Evolutionary conservation across 2,888 invertebrate species (phyloP), one percentile per base, ranked within the genome.

Genomic region (Chrysomela aeneicollis): DNA sequence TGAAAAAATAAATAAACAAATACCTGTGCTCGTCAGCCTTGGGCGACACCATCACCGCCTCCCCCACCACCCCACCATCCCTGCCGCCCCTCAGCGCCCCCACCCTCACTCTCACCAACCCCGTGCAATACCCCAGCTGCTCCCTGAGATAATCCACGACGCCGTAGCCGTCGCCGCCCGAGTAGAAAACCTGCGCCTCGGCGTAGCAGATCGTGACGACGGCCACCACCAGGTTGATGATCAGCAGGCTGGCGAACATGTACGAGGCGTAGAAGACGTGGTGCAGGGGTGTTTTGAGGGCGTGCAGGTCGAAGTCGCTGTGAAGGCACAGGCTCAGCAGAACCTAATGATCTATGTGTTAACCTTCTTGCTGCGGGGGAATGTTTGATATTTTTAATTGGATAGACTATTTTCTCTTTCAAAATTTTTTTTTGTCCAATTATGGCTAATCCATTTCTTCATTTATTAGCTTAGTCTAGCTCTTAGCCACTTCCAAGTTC

Each of bases 131-230:
- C 1, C 17, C 51, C 21, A 59, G 69, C 57, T 74, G 69, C 0
- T 74, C 73, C 30, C 63, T 65, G 1, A 78, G 5, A 51, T 72
- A 75, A 12, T 69, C 60, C 9, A 69, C 54, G 15, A 77, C 70
- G 15, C 53, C 64, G 52, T 76, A 73, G 6, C 67, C 59, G 1
- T 65, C 19, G 1, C 59, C 54, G 19, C 68, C 70, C 0, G 73
- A 72, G 52, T 74, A 77, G 66, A 66, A 71, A 10, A 70, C 55
- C 51, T 74, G 70, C 0, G 78, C 72, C 50, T 75, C 68, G 0
- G 50, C 49, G 59, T 77, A 77, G 35, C 66, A 63, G 17, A 75
- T 69, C 0, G 71, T 71, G 37, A 78, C 72, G 4, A 77, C 65
- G n/a, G 73, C 69, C 21, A 75, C 63, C 46, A 73, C 76, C 4